phyloP scores from a whole-genome alignment of 2,113 vertebrate genomes.

The Colossoma macropomum region DNA sequence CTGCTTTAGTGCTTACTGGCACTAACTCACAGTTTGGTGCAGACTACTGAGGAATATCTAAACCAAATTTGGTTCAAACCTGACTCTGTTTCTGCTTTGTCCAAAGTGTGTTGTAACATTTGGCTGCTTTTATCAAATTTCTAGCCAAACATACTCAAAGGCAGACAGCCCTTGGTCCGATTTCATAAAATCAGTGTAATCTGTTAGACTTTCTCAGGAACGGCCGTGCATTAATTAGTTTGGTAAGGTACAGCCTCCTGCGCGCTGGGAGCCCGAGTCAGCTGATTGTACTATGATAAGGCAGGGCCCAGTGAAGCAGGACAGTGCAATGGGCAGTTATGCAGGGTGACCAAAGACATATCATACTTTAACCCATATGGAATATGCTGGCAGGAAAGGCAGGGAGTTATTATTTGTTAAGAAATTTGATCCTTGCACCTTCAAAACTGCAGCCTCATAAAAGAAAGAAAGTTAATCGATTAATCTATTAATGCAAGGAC shows the following conservation, averaged over 20 bases:
- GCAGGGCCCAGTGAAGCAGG: not conserved
- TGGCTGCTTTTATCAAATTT: no score
- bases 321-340: not conserved
- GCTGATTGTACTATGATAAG: conserved; percentile 19
- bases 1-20: not conserved
- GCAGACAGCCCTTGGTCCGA: not conserved
- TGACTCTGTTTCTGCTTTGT: no score
- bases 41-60: not conserved
- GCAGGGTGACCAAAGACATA: conserved; percentile 1
- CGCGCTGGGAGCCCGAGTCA: not conserved
- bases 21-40: not conserved
- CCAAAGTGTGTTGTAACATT: no score
- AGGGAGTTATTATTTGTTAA: no score
- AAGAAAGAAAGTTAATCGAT: no score
- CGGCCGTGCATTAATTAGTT: not conserved
- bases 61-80: not conserved
- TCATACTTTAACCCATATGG: not conserved
- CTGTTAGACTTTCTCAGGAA: not conserved
- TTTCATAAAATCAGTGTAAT: not conserved
- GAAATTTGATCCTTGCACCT: no score
- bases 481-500: no score
- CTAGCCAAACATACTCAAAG: no score
- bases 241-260: not conserved
- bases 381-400: no score
- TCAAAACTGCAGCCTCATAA: no score